Percentiles rank a stretch among this genome's conserved stretches.
phyloP scores from a whole-genome alignment of 2,888 invertebrate species.

The Torymus texanus region DNA sequence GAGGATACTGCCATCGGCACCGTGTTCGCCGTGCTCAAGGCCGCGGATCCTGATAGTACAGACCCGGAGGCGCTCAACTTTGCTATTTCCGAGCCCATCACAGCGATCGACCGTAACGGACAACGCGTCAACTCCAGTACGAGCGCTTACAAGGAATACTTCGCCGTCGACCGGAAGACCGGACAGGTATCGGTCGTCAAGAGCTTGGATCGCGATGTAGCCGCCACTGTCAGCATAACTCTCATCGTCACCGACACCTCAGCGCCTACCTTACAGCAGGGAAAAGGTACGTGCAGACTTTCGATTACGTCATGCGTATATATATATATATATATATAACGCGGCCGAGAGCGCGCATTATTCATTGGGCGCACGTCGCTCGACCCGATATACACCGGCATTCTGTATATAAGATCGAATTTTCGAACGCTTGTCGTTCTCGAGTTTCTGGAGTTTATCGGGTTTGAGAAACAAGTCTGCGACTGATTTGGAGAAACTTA shows the following conservation, averaged over 20 bases:
- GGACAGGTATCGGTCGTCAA: constrained; percentile 82
- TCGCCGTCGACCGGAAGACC: constrained; percentile 79
- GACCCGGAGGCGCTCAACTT: constrained; percentile 82
- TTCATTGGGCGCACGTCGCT: too few species aligned
- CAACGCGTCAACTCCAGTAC: constrained; percentile 79
- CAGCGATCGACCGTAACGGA: constrained; percentile 89
- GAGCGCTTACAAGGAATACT: constrained; percentile 78
- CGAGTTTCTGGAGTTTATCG: too few species aligned
- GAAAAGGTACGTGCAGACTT: constrained; percentile 79
- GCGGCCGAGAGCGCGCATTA: too few species aligned
- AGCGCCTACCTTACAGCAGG: constrained; percentile 85
- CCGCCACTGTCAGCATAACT: constrained; percentile 86
- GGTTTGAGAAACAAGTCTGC: too few species aligned
- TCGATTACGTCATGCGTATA: too few species aligned
- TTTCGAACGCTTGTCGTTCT: too few species aligned
- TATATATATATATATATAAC: too few species aligned
- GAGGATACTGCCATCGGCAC: constrained; percentile 87
- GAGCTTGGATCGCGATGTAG: constrained; percentile 81
- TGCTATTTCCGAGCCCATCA: constrained; percentile 82
- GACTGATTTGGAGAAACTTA: too few species aligned
- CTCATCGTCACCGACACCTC: constrained; percentile 89
- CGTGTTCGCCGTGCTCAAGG: constrained; percentile 83
- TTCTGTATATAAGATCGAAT: too few species aligned
- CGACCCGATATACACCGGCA: too few species aligned
- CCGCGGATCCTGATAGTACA: constrained; percentile 87